Evolutionary conservation across 2,888 invertebrate species (phyloP).

Genomic region (Heliconius erato): DNA sequence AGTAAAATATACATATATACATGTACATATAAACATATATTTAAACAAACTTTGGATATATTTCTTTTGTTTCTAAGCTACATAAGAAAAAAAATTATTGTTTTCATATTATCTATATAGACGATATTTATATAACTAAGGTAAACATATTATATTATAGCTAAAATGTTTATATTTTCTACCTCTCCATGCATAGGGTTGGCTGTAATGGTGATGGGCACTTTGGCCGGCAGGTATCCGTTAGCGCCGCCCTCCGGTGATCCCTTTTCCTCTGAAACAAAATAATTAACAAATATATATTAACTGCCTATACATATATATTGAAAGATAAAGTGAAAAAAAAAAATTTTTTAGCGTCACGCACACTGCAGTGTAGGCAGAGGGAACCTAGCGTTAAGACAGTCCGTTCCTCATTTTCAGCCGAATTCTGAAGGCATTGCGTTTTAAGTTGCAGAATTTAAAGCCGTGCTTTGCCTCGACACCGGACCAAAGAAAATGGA

Average conservation of each 20-base stretch:
- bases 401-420: no score
- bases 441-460: no score
- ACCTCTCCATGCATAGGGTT: conserved; percentile 92
- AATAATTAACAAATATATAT: conserved; percentile 41
- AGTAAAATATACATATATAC: no score
- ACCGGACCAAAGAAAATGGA: no score
- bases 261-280: conserved; percentile 78
- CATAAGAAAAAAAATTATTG: neutral
- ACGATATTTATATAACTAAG: neutral
- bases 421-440: no score
- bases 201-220: conserved; percentile 90
- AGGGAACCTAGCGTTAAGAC: no score
- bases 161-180: conserved; percentile 41
- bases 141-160: neutral
- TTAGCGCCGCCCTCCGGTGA: conserved; percentile 76
- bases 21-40: no score
- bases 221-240: conserved; percentile 82
- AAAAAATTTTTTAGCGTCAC: neutral
- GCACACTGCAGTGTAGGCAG: no score
- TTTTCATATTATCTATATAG: neutral
- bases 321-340: neutral
- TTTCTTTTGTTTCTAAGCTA: neutral
- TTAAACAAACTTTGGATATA: no score
- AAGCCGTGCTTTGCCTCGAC: no score
- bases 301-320: neutral